These are phyloP conservation scores for Leptogaster cylindrica DNA, from an alignment of 2,888 invertebrate species.

Conservation along the genomic window DNA sequence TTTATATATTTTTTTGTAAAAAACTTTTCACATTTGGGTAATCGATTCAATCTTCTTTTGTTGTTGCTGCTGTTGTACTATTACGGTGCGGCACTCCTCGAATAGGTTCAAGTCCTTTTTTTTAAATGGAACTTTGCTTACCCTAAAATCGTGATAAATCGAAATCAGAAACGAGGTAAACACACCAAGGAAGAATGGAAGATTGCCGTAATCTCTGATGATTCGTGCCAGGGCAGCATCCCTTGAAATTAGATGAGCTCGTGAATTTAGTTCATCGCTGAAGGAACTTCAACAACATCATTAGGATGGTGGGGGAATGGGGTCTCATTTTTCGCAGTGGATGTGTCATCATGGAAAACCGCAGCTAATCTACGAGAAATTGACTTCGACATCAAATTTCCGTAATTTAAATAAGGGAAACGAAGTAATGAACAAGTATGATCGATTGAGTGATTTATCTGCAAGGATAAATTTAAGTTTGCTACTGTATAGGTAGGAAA, in stretches of 20 bases:
- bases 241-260: conserved; percentile 20
- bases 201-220: conserved; percentile 5
- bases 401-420: conserved; percentile 11
- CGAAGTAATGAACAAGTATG: conserved; percentile 10
- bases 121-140: too few species aligned
- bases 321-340: too few species aligned
- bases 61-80: too few species aligned
- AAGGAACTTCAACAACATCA: not conserved
- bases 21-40: too few species aligned
- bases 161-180: conserved; percentile 2
- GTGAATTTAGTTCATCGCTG: too few species aligned
- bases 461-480: conserved; percentile 1
- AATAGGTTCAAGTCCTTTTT: too few species aligned
- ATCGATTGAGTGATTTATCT: conserved; percentile 35
- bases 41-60: too few species aligned
- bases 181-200: not conserved
- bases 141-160: conserved; percentile 18
- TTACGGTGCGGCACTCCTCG: too few species aligned
- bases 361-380: conserved; percentile 35
- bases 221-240: conserved; percentile 11
- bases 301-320: too few species aligned
- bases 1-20: too few species aligned
- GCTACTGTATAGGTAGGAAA: too few species aligned
- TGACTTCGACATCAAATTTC: conserved; percentile 26
- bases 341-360: too few species aligned